A percentile compares a stretch with the other conserved stretches of the same genome.
Conservation (phyloP, 2,113 vertebrate genomes). For the Chaenogobius annularis region DNA sequence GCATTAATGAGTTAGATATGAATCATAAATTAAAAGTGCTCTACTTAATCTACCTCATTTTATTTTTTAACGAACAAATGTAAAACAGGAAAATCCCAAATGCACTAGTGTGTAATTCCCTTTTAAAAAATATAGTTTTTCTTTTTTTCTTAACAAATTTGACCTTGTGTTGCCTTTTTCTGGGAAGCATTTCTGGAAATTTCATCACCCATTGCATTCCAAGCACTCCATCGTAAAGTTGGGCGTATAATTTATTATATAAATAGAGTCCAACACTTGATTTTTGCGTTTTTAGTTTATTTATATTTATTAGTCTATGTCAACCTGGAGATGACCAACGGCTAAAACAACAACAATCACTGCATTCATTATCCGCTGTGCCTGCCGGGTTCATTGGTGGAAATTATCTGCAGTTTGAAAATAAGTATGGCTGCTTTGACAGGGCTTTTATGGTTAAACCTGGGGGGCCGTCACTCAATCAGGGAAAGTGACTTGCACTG, state of each 20-base stretch:
- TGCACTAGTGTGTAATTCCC: neutral
- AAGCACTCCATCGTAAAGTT: constrained; percentile 19
- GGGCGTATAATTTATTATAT: constrained; percentile 41
- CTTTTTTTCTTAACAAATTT: constrained; percentile 22
- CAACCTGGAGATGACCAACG: constrained; percentile 35
- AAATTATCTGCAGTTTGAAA: constrained; percentile 26
- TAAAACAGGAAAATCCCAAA: neutral
- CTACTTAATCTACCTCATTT: neutral
- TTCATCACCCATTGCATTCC: constrained; percentile 51
- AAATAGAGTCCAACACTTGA: neutral
- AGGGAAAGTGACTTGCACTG: constrained; percentile 26
- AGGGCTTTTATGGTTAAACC: constrained; percentile 36
- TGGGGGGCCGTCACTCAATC: constrained; percentile 29
- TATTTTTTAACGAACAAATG: neutral
- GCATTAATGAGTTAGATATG: neutral
- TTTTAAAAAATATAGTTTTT: neutral
- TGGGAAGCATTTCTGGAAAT: constrained; percentile 43
- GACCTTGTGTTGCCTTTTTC: constrained; percentile 26
- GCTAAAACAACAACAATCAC: neutral
- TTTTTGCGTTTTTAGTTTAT: constrained; percentile 1
- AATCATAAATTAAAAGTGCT: neutral
- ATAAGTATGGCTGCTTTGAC: constrained; percentile 24
- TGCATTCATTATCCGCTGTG: constrained; percentile 16
- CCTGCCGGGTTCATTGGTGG: constrained; percentile 12
- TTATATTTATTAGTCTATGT: constrained; percentile 28